These are phyloP conservation scores for Cricetomys ansorgei DNA, from an alignment of 2,113 vertebrate genomes.

Conservation along the genomic window DNA sequence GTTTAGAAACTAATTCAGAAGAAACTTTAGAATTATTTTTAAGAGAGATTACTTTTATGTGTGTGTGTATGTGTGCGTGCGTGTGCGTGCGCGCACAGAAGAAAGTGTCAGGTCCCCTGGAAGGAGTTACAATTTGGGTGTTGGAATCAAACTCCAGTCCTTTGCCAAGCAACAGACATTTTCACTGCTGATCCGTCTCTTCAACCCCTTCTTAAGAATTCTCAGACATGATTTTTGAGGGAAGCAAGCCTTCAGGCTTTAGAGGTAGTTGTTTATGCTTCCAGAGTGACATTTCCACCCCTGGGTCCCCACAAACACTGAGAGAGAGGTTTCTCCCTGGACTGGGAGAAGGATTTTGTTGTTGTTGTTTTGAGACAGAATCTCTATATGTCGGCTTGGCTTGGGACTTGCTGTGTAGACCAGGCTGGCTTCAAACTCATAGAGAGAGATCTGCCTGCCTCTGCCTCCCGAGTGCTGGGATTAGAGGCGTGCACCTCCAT, in stretches of 20 bases:
- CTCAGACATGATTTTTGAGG: not conserved
- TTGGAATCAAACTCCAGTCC: not conserved
- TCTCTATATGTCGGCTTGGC: not conserved
- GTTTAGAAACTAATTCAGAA: conserved; percentile 12
- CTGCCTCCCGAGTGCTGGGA: not conserved
- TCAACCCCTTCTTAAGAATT: not conserved
- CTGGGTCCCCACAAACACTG: not conserved
- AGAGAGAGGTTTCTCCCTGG: not conserved
- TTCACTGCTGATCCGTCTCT: not conserved
- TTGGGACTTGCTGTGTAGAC: not conserved
- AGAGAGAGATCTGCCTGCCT: not conserved
- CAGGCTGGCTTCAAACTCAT: not conserved
- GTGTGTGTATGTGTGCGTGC: no score
- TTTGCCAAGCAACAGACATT: not conserved
- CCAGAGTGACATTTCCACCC: not conserved
- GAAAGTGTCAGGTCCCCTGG: not conserved
- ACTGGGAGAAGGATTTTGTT: not conserved
- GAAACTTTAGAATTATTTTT: conserved; percentile 18
- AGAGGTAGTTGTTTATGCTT: conserved; percentile 15
- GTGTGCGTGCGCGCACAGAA: not conserved
- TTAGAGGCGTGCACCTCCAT: not conserved
- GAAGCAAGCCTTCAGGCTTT: not conserved
- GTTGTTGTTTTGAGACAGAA: not conserved
- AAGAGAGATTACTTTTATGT: not conserved
- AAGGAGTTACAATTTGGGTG: not conserved